Evolutionary conservation across 92 coral and sea anemone genomes (phyloP).

Genomic region (Epizoanthus fatuus): DNA sequence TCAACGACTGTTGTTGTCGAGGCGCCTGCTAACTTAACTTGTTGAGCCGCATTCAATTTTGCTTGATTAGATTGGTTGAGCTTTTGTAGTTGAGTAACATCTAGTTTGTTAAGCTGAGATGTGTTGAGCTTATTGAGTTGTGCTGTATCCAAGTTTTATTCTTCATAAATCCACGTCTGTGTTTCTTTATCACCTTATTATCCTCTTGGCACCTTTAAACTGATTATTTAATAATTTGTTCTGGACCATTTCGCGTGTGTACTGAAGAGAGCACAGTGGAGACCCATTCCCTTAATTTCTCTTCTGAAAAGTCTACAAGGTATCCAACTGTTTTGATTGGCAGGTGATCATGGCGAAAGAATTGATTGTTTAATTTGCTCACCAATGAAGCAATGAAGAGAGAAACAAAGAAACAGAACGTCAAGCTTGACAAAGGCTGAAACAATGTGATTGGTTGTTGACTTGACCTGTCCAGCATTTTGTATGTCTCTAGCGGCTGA

Average conservation of each 20-base stretch:
- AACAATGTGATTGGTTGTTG: slow-evolving; percentile 75
- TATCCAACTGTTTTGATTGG: slow-evolving; percentile 85
- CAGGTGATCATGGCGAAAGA: slow-evolving; percentile 78
- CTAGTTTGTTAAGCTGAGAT: too few species aligned
- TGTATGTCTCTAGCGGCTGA: slow-evolving; percentile 76
- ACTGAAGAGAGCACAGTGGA: background rate
- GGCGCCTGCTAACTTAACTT: too few species aligned
- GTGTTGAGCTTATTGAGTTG: too few species aligned
- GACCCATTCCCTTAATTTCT: background rate
- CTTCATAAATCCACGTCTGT: too few species aligned
- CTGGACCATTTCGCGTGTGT: slow-evolving; percentile 12
- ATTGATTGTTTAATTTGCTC: slow-evolving; percentile 93
- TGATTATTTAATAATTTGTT: background rate
- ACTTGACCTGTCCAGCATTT: slow-evolving; percentile 88
- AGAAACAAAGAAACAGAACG: slow-evolving; percentile 83
- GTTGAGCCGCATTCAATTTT: too few species aligned
- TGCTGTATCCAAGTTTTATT: too few species aligned
- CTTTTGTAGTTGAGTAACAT: too few species aligned
- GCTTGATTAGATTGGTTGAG: too few species aligned
- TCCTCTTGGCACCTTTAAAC: too few species aligned
- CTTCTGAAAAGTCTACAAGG: slow-evolving; percentile 64
- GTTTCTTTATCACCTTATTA: too few species aligned
- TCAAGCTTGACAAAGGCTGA: slow-evolving; percentile 65
- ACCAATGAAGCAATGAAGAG: slow-evolving; percentile 88
- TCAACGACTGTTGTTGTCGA: too few species aligned